A percentile compares a stretch with the other conserved stretches of the same genome.
Conservation (phyloP, 2,113 vertebrate species). For the Brienomyrus longianalis region DNA sequence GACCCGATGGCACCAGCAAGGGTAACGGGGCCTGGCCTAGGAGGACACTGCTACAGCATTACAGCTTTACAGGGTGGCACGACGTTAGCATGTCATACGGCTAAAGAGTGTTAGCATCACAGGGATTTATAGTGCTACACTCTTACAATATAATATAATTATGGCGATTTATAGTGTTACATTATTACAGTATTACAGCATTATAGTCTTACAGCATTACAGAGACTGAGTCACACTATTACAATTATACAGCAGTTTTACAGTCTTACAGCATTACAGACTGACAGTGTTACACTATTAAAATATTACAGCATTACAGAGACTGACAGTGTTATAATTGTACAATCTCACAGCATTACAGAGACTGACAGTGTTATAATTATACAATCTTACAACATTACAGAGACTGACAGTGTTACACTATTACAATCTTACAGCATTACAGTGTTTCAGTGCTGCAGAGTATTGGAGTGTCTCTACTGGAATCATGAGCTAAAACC, state of each 20-base stretch:
- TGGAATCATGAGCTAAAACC: neutral
- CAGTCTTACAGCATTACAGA: neutral
- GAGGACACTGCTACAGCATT: neutral
- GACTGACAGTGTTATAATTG: neutral
- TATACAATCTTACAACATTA: neutral
- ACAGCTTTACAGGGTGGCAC: neutral
- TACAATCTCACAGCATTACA: neutral
- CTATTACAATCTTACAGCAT: neutral
- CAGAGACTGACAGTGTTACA: neutral
- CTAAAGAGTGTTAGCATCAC: neutral
- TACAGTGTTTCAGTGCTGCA: neutral
- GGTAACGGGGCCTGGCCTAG: conserved; percentile 44
- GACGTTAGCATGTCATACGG: neutral
- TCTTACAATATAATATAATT: neutral
- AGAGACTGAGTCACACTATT: neutral
- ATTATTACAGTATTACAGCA: neutral
- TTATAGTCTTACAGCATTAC: neutral
- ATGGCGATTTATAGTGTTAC: neutral
- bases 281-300: neutral
- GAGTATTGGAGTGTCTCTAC: neutral
- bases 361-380: neutral
- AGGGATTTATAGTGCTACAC: neutral
- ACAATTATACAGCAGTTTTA: too few relatives aligned
- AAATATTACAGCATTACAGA: neutral
- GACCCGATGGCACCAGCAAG: conserved; percentile 86